Evolutionary conservation across 2,888 invertebrate genomes (phyloP), one percentile per base, ranked within the genome.

Genomic region (Polydrusus pterygomalis): DNA sequence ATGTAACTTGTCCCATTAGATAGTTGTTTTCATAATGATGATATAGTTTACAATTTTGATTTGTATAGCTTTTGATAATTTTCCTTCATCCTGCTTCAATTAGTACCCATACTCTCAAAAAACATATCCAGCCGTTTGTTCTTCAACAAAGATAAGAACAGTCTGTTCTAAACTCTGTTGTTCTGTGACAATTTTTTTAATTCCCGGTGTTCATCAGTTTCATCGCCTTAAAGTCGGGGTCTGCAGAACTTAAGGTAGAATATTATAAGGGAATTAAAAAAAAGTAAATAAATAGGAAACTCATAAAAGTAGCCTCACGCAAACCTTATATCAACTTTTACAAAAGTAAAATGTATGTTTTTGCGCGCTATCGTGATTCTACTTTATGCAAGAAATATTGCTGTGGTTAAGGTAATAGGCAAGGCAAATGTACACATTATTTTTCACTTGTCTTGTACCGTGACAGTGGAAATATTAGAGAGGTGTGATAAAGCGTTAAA

Each of bases 321-420:
- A 62, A 75, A 54, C 43, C 40, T 51, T 71, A 62, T 51, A 71
- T 67, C 68, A 75, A 62, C 71, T 70, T 40, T 34, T 47, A 71
- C 68, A 71, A 74, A 74, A 70, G 70, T 58, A 70, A 18, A 67
- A 30, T 71, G 60, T 54, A 54, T 68, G 54, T 63, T 20, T 43
- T 56, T 72, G 40, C 62, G 51, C 43, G 30, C 25, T 75, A 70
- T 75, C 75, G 70, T 60, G 71, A 71, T 75, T 68, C 13, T 17
- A 70, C 74, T 65, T 49, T 74, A 56, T 70, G 74, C 69, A 69
- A 74, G 63, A 74, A 62, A 68, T 70, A 74, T 74, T 49, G 49
- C 67, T 51, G 49, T 18, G 49, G 58, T 34, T 38, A 60, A 34
- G 6, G 40, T 60, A 38, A 60, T 60, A 60, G 58, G 34, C 38